Percentiles rank a stretch among this genome's conserved stretches.
phyloP scores from a whole-genome alignment of 2,888 invertebrate species.

The Epinotia demarniana region DNA sequence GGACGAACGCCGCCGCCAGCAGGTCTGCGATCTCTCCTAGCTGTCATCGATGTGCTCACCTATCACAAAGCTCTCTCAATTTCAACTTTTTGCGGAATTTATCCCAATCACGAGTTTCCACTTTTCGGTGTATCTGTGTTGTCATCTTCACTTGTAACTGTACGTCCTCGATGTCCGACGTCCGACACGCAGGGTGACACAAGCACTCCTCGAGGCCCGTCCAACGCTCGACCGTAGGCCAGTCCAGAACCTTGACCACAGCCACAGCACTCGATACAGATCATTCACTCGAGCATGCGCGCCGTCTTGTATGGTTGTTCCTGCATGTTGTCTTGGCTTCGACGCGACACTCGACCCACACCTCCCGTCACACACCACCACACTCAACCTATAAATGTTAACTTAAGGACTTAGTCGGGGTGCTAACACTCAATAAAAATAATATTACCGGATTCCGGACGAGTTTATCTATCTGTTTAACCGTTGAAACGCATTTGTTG shows the following conservation, averaged over 20 bases:
- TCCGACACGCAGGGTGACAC: conserved; percentile 59
- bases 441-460: conserved; percentile 28
- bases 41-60: conserved; percentile 83
- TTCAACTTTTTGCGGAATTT: conserved; percentile 71
- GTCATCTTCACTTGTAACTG: conserved; percentile 73
- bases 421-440: conserved; percentile 28
- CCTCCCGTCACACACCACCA: conserved; percentile 69
- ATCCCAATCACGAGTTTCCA: conserved; percentile 79
- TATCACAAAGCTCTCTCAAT: conserved; percentile 76
- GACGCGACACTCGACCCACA: conserved; percentile 68
- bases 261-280: conserved; percentile 75
- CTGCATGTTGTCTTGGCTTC: conserved; percentile 84
- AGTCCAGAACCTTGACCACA: conserved; percentile 55
- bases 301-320: conserved; percentile 76
- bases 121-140: conserved; percentile 81
- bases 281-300: conserved; percentile 78
- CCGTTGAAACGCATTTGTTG: conserved; percentile 47
- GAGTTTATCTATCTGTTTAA: conserved; percentile 26
- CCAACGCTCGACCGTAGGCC: conserved; percentile 32
- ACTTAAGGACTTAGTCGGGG: conserved; percentile 48
- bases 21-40: conserved; percentile 83
- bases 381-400: conserved; percentile 60
- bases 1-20: conserved; percentile 79
- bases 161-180: conserved; percentile 73
- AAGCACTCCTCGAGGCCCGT: conserved; percentile 36